Evolutionary conservation across 2,113 vertebrate species (phyloP).

Genomic region (Columba livia): DNA sequence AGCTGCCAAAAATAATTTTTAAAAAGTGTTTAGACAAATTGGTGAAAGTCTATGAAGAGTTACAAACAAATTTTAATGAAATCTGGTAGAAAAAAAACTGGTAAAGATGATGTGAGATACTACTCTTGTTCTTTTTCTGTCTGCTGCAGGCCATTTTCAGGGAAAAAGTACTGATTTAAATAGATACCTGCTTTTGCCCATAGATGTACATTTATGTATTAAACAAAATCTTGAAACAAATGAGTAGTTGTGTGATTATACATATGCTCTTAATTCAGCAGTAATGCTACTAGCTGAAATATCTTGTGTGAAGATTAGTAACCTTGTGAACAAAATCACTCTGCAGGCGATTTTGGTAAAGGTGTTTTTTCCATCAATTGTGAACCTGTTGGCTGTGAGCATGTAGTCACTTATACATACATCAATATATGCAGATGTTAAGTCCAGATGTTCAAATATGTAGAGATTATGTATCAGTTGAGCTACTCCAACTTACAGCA

Average conservation of each 20-base stretch:
- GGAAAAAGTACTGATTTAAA: not conserved
- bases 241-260: not conserved
- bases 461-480: not conserved
- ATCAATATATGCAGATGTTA: not conserved
- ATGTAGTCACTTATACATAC: accelerated
- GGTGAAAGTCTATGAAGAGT: not conserved
- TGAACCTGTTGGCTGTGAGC: not conserved
- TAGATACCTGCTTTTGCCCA: not conserved
- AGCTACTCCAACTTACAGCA: not conserved
- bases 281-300: not conserved
- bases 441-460: not conserved
- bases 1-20: not conserved
- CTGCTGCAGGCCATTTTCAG: not conserved
- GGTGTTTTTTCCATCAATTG: not conserved
- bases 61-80: not conserved
- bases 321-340: not conserved
- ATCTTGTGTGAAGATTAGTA: not conserved
- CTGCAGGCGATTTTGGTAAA: not conserved
- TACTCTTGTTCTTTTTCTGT: not conserved
- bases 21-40: not conserved
- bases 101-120: not conserved
- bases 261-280: not conserved
- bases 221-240: not conserved
- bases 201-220: not conserved
- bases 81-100: not conserved